Conservation (phyloP, 2,888 invertebrate species). For the Serripes groenlandicus region DNA sequence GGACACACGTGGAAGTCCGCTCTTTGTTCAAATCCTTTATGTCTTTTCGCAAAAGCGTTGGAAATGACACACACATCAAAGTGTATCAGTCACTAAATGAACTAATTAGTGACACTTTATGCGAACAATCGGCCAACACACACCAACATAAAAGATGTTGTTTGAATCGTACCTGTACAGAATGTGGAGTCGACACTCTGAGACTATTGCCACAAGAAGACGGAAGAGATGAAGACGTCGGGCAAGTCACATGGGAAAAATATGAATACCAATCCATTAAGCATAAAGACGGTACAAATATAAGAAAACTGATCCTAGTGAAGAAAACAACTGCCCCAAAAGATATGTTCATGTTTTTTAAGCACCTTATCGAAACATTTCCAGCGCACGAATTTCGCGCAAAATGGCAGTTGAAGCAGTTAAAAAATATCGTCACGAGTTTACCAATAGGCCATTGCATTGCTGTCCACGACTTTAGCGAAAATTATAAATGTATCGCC, state of each 20-base stretch:
- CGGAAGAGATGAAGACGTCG: not conserved
- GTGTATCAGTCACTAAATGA: not conserved
- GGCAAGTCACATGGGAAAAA: constrained; percentile 15
- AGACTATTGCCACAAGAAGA: not conserved
- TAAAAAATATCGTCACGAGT: not conserved
- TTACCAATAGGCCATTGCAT: constrained; percentile 9
- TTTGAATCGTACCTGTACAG: not conserved
- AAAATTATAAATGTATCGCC: constrained; percentile 19
- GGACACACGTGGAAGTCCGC: constrained; percentile 24
- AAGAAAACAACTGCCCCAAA: constrained; percentile 1
- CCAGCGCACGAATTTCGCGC: constrained; percentile 24
- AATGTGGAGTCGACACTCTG: not conserved
- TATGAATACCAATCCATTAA: constrained; percentile 19
- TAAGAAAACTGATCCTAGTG: constrained; percentile 7
- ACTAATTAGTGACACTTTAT: not conserved
- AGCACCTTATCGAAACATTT: constrained; percentile 2
- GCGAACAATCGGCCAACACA: not conserved
- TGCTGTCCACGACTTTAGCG: constrained; percentile 16
- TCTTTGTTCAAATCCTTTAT: constrained; percentile 16
- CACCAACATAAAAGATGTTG: not conserved
- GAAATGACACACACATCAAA: not conserved
- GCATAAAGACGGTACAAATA: not conserved
- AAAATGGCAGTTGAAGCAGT: constrained; percentile 3
- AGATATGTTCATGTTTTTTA: constrained; percentile 4
- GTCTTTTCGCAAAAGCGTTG: not conserved